Base-by-base conservation (phyloP, 2,113 vertebrate genomes). In the Epinephelus cyanopodus region DNA sequence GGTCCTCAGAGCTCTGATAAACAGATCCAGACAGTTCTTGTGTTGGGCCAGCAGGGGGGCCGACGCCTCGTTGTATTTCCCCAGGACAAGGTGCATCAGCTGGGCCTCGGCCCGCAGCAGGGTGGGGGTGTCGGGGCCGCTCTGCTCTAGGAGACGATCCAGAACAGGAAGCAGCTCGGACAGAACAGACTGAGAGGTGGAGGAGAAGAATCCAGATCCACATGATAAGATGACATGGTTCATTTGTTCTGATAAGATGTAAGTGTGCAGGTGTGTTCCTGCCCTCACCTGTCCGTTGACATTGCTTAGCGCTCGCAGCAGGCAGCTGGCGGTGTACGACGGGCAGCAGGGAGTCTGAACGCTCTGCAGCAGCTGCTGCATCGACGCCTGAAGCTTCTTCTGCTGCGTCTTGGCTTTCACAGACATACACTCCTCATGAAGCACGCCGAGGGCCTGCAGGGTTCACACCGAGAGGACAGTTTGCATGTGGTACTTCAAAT, bases 31-130 rank as follows among this genome's bases (percentile, higher is more conserved):
- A 74, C 96, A 95, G 84, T 84, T 94, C 11, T 93, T 87, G 90
- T 98, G 91, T 56, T 92, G 87, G 54, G 90, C 93, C 84, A 99
- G 92, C 62, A 99, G 95, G 0, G 93, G 25, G n/a, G 96, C 97
- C 19, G 98, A 96, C 60, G 88, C 87, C 77, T 97, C 95, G 71
- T 94, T 95, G 87, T 95, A 99, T 87, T 99, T 99, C 48, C 93
- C 94, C 91, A 99, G 93, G 47, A 96, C 63, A 4, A 97, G 94
- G 86, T 95, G 93, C 64, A 97, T 73, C 27, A 97, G 91, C 85
- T 95, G 84, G 76, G 90, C 95, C 87, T 99, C 97, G 19, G 95
- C 95, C 66, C 91, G 95, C 82, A 98, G 89, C 77, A 96, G 60
- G 17, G 85, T 5, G 7, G 94, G 87, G 19, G 93, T 66, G 47